These are phyloP conservation scores for Dermatemys mawii DNA, from an alignment of 2,113 vertebrate genomes.

Conservation along the genomic window DNA sequence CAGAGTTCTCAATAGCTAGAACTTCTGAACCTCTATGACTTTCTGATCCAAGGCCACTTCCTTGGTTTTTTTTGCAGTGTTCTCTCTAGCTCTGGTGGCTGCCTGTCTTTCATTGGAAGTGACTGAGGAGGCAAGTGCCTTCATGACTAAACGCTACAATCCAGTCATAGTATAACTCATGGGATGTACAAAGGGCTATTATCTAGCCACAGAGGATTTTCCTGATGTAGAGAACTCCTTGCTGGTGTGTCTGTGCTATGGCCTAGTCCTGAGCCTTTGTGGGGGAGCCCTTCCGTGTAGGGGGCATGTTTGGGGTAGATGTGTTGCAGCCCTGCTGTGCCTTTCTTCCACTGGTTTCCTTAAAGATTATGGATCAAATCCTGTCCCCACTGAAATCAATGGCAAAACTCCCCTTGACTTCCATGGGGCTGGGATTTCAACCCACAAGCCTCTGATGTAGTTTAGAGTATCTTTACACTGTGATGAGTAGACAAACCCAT, in stretches of 20 bases:
- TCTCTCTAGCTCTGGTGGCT: not conserved
- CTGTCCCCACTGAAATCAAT: not conserved
- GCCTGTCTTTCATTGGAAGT: not conserved
- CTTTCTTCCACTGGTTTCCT: not conserved
- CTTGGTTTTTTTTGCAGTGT: not conserved
- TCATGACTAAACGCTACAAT: not conserved
- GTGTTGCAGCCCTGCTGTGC: not conserved
- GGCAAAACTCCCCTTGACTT: not conserved
- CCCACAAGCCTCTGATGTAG: not conserved
- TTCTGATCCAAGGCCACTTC: no score
- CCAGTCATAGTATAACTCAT: not conserved
- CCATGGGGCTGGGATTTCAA: not conserved
- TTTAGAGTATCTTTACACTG: no score
- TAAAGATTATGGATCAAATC: not conserved
- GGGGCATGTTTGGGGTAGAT: not conserved
- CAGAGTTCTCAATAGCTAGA: not conserved
- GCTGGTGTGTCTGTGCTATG: not conserved
- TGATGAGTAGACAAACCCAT: no score
- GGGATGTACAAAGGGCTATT: not conserved
- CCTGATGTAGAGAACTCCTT: not conserved
- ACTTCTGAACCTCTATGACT: not conserved
- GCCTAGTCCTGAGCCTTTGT: not conserved
- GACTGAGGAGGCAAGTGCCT: not conserved
- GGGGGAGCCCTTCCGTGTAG: no score
- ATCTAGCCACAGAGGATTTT: not conserved